Base-by-base conservation (phyloP, 2,797 vertebrate genomes). In the Distichodus sexfasciatus region DNA sequence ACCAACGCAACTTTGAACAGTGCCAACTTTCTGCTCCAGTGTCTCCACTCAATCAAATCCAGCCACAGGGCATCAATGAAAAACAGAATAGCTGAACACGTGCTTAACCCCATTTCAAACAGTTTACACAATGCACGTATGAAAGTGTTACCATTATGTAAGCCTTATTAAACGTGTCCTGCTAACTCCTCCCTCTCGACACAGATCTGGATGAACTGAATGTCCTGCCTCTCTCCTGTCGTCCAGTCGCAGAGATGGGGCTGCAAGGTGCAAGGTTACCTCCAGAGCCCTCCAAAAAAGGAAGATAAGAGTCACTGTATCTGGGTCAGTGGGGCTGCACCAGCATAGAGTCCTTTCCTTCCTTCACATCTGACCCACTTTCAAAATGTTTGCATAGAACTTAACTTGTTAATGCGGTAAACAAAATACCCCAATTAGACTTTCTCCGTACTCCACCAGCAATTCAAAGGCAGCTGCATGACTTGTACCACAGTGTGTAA, bases 321-420 rank as follows among this genome's bases (percentile, higher is more conserved):
- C 47, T 71, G 28, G 68, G 74, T 71, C 63, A 76, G 57, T 55
- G 61, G 60, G 60, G n/a, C 60, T 24, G 8, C 24, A 41, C n/a
- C 15, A 59, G 46, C 46, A 48, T 44, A 17, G 31, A 31, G 40
- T 46, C 50, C 9, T 47, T 38, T 35, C 41, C 8, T 47, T 38
- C 26, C 31, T 50, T 53, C 72, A n/a, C 10, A 8, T 12, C 36
- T 62, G 74, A 62, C 69, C 69, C 62, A 71, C 63, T 67, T 67
- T 24, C 41, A 5, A 12, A 35, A 38, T n/a, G 17, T 48, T 55
- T 61, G 57, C 35, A 26, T 51, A 51, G 21, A 60, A 36, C 47
- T 12, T 12, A 5, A 23, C 43, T 51, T 19, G 23, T 35, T 54
- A 23, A 15, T 40, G 2, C 26, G 21, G 7, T 46, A 43, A 46